Percentiles rank a stretch among this genome's conserved stretches.
These are phyloP conservation scores for Dasysyrphus tricinctus DNA, from an alignment of 2,888 invertebrate species.

Conservation along the genomic window DNA sequence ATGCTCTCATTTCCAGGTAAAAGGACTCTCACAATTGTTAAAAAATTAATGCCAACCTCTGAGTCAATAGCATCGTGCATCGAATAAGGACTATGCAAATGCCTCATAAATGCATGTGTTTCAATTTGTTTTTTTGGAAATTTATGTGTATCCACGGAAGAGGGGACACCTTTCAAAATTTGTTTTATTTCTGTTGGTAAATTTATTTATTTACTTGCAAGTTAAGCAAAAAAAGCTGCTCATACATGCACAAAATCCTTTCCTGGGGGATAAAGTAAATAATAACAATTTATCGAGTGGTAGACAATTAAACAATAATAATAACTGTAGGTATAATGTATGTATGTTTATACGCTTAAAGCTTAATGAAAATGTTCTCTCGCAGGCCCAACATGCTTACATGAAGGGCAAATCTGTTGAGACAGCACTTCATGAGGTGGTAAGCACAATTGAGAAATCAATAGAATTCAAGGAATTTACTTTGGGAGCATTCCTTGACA, in stretches of 20 bases:
- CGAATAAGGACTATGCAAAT: background rate
- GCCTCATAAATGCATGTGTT: background rate
- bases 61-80: slow-evolving; percentile 5
- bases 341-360: no score
- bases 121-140: background rate
- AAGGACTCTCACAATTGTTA: slow-evolving; percentile 14
- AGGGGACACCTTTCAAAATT: background rate
- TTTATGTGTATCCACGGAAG: background rate
- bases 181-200: slow-evolving; percentile 37
- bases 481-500: no score
- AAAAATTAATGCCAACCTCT: slow-evolving; percentile 25
- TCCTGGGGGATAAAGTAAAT: slow-evolving; percentile 43
- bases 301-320: slow-evolving; percentile 46
- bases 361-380: no score
- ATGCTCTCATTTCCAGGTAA: background rate
- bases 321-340: background rate
- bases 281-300: slow-evolving; percentile 48
- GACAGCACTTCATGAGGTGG: no score
- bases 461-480: no score
- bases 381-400: no score
- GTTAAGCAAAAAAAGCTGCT: slow-evolving; percentile 63
- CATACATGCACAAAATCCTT: slow-evolving; percentile 56
- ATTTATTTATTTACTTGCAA: slow-evolving; percentile 62
- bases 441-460: no score
- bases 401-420: no score